A percentile compares a stretch with the other conserved stretches of the same genome.
These are phyloP conservation scores for Anoplius nigerrimus DNA, from an alignment of 2,888 invertebrate species.

Conservation along the genomic window DNA sequence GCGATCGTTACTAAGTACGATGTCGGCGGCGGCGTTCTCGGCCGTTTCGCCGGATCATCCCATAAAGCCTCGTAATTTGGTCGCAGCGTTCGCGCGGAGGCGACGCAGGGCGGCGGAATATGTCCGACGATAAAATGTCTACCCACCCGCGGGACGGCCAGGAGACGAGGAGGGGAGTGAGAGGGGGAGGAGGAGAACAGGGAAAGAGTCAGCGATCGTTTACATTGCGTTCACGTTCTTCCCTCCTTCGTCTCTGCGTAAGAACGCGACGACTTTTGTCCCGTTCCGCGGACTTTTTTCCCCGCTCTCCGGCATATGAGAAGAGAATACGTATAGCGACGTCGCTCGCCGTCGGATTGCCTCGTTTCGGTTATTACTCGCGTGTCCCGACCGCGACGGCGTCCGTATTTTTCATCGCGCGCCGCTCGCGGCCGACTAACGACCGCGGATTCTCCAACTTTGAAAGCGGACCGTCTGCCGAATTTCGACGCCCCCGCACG, in stretches of 20 bases:
- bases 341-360: conserved; percentile 32
- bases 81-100: conserved; percentile 9
- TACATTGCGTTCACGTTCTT: conserved; percentile 48
- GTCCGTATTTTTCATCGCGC: too few species aligned
- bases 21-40: conserved; percentile 7
- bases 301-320: too few species aligned
- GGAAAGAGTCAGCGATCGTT: conserved; percentile 39
- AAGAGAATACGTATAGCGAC: conserved; percentile 6
- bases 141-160: neutral
- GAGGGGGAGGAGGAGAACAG: too few species aligned
- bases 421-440: too few species aligned
- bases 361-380: conserved; percentile 35
- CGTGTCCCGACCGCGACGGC: conserved; percentile 11
- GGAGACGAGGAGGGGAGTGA: neutral
- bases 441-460: too few species aligned
- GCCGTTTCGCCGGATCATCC: conserved; percentile 4
- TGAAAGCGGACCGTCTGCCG: too few species aligned
- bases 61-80: conserved; percentile 33
- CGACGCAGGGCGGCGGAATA: conserved; percentile 21
- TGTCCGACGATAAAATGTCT: conserved; percentile 32
- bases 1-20: conserved; percentile 8
- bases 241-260: conserved; percentile 22
- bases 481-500: too few species aligned
- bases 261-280: conserved; percentile 32
- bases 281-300: conserved; percentile 24